Percentiles rank a stretch among this genome's conserved stretches.
phyloP scores from a whole-genome alignment of 2,113 vertebrate genomes.

The Verasper variegatus region DNA sequence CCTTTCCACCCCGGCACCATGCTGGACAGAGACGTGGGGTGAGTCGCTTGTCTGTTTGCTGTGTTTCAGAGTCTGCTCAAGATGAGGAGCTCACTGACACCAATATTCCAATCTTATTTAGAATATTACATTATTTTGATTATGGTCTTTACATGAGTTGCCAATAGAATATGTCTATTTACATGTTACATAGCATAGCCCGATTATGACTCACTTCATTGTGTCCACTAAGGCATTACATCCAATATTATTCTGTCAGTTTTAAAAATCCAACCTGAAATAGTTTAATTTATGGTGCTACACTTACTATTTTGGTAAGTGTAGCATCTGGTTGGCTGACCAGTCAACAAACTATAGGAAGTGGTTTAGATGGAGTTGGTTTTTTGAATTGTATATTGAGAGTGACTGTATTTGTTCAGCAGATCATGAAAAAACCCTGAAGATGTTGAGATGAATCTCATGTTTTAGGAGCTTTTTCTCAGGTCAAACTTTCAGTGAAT shows the following conservation, averaged over 20 bases:
- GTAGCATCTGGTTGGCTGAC: background rate
- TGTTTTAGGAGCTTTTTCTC: background rate
- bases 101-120: too few species aligned
- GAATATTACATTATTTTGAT: too few species aligned
- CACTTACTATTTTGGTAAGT: too few species aligned
- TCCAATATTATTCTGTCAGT: background rate
- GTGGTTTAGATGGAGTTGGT: background rate
- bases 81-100: background rate
- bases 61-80: constrained; percentile 28
- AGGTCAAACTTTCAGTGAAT: background rate
- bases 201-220: too few species aligned
- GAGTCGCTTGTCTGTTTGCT: constrained; percentile 64
- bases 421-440: constrained; percentile 1
- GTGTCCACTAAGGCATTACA: too few species aligned
- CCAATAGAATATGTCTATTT: too few species aligned
- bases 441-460: background rate
- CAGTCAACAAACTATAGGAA: constrained; percentile 11
- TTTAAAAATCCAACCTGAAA: too few species aligned
- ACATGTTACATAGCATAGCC: too few species aligned
- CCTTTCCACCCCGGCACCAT: constrained; percentile 99
- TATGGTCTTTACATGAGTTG: too few species aligned
- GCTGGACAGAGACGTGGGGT: constrained; percentile 99
- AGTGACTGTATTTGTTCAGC: background rate
- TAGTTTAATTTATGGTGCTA: too few species aligned
- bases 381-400: background rate